Conservation (phyloP, 2,888 invertebrate species). For the Yponomeuta sedellus region DNA sequence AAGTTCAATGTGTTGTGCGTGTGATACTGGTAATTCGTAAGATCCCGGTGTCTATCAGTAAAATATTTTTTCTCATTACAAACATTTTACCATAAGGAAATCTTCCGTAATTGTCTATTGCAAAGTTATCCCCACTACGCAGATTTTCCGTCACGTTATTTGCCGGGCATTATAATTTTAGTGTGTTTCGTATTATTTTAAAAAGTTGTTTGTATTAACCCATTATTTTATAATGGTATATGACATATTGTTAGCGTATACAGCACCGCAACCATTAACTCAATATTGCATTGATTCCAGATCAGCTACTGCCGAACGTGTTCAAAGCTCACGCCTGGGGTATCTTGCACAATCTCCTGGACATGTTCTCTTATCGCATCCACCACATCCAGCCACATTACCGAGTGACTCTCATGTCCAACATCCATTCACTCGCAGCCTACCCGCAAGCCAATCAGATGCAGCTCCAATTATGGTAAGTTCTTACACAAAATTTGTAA, state of each 20-base stretch:
- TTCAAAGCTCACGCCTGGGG: constrained; percentile 97
- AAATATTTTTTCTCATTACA: background rate
- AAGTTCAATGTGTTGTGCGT: too few relatives aligned
- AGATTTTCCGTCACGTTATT: background rate
- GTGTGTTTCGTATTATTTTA: too few relatives aligned
- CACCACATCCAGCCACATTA: constrained; percentile 98
- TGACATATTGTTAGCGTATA: too few relatives aligned
- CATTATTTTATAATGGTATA: too few relatives aligned
- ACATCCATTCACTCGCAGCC: constrained; percentile 92
- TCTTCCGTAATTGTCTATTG: background rate
- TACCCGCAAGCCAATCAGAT: constrained; percentile 97
- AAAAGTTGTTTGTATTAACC: too few relatives aligned
- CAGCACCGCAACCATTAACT: too few relatives aligned
- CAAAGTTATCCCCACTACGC: background rate
- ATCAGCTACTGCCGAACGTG: constrained; percentile 91
- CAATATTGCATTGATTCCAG: constrained; percentile 49
- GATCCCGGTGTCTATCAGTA: too few relatives aligned
- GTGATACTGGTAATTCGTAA: too few relatives aligned
- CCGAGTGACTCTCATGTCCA: constrained; percentile 92
- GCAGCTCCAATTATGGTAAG: constrained; percentile 91
- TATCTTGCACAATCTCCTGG: constrained; percentile 94
- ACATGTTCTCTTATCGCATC: constrained; percentile 97
- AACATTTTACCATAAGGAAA: background rate
- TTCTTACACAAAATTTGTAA: background rate
- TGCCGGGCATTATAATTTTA: background rate